phyloP scores from a whole-genome alignment of 2,113 vertebrate species.

The Tychaedon coryphoeus region DNA sequence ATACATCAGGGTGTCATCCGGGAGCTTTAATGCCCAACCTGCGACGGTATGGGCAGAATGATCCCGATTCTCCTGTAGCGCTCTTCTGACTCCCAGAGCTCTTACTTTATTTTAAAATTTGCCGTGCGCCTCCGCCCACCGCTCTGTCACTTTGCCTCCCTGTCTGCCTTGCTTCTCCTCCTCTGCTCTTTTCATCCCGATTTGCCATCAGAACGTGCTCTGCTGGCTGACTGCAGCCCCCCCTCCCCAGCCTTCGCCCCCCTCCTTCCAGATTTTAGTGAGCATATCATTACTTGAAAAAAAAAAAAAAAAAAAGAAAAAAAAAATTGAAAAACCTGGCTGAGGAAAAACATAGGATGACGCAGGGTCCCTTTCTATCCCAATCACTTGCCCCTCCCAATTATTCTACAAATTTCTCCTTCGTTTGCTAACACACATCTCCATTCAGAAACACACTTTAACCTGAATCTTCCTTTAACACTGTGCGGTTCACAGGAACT shows the following conservation, averaged over 20 bases:
- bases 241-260: neutral
- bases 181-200: slow-evolving; percentile 50
- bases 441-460: slow-evolving; percentile 29
- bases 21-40: neutral
- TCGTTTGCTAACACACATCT: neutral
- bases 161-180: slow-evolving; percentile 44
- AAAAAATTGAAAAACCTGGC: slow-evolving; percentile 60
- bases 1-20: neutral
- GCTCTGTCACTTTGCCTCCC: slow-evolving; percentile 37
- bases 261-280: slow-evolving; percentile 50
- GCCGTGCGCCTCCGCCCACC: slow-evolving; percentile 13
- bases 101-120: slow-evolving; percentile 34
- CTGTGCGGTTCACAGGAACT: neutral
- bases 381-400: slow-evolving; percentile 40
- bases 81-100: neutral
- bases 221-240: slow-evolving; percentile 43
- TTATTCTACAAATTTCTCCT: slow-evolving; percentile 11
- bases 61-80: neutral
- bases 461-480: neutral
- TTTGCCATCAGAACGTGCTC: slow-evolving; percentile 66
- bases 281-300: slow-evolving; percentile 60
- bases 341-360: slow-evolving; percentile 36
- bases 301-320: slow-evolving; percentile 60
- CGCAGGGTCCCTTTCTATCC: slow-evolving; percentile 21
- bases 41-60: neutral